phyloP scores from a whole-genome alignment of 2,888 invertebrate genomes.

The Dolichomitus sp. region DNA sequence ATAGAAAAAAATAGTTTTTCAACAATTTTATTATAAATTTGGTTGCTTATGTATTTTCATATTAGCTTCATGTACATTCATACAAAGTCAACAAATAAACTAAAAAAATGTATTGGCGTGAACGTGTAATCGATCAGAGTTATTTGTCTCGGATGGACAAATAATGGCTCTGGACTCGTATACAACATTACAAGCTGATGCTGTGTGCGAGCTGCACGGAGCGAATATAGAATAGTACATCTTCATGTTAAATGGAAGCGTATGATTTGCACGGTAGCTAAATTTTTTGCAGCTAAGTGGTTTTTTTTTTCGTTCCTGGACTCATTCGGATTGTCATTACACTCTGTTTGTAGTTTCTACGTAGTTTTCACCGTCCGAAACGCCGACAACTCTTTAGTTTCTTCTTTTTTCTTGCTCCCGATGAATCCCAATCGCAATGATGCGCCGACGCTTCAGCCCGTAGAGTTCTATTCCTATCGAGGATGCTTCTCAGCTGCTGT shows the following conservation, averaged over 20 bases:
- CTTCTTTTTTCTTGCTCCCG: conserved; percentile 27
- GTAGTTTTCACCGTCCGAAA: conserved; percentile 35
- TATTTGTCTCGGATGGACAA: no score
- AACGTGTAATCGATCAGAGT: no score
- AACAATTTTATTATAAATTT: no score
- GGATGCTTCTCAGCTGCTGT: conserved; percentile 49
- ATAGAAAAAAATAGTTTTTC: no score
- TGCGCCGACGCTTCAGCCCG: conserved; percentile 36
- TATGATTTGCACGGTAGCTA: background rate
- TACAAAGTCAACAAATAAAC: no score
- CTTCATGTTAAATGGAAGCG: background rate
- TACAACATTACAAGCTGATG: no score
- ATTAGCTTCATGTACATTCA: no score
- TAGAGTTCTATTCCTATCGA: conserved; percentile 48
- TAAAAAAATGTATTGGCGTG: no score
- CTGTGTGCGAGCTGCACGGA: no score
- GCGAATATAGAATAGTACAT: background rate
- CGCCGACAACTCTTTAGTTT: conserved; percentile 26
- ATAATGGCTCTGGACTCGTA: no score
- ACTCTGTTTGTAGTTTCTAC: background rate
- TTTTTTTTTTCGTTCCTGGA: background rate
- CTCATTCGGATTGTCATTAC: conserved; percentile 7
- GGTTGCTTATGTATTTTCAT: no score
- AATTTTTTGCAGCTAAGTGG: background rate
- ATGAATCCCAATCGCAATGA: conserved; percentile 59